Evolutionary conservation across 2,113 vertebrate species (phyloP).

Genomic region (Mesitornis unicolor): DNA sequence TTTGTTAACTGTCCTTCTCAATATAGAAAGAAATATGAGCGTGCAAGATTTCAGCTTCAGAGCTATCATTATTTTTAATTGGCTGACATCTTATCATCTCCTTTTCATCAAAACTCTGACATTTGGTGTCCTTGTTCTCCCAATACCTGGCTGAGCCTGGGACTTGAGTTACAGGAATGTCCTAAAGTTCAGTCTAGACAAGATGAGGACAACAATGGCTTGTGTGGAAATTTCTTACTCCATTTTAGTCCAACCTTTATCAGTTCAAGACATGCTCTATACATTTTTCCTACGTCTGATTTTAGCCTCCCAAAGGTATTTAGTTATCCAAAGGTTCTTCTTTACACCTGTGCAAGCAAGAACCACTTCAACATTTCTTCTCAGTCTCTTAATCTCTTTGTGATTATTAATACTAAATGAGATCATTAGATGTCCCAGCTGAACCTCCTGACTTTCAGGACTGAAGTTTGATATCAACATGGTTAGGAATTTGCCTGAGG

Average conservation of each 20-base stretch:
- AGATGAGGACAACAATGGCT: neutral
- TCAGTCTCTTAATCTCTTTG: neutral
- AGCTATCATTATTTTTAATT: neutral
- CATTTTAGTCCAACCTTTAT: neutral
- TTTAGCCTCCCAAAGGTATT: neutral
- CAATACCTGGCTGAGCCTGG: neutral
- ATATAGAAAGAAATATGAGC: neutral
- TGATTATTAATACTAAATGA: neutral
- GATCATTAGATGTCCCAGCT: neutral
- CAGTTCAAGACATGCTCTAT: neutral
- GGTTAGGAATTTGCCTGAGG: constrained; percentile 44
- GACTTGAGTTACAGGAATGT: neutral
- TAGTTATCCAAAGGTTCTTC: neutral
- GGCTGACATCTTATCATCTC: neutral
- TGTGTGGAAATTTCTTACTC: neutral
- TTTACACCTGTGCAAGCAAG: neutral
- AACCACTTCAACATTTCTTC: fast-evolving
- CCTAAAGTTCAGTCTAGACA: neutral
- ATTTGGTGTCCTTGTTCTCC: neutral
- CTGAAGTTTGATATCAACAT: neutral
- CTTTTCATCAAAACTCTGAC: neutral
- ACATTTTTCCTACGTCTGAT: neutral
- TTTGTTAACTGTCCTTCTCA: neutral
- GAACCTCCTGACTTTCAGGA: constrained; percentile 6
- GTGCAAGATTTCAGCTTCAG: neutral